phyloP scores from a whole-genome alignment of 2,797 vertebrate species.

The Cercopithecus neglectus region DNA sequence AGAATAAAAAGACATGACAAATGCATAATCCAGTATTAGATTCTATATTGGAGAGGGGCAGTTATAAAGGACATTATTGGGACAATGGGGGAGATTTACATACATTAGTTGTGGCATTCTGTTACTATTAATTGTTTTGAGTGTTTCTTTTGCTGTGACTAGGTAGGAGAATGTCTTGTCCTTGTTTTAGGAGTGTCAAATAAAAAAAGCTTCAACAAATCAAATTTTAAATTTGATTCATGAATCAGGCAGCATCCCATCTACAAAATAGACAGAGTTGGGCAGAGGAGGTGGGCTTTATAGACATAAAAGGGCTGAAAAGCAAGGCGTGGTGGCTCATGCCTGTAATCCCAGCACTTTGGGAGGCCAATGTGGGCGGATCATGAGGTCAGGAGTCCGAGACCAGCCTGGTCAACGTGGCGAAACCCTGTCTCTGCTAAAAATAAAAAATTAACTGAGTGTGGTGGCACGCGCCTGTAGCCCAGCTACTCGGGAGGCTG shows the following conservation, averaged over 20 bases:
- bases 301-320: too few species aligned
- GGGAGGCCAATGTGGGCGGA: background rate
- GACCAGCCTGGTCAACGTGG: background rate
- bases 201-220: background rate
- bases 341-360: background rate
- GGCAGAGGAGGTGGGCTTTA: background rate
- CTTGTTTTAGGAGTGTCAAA: background rate
- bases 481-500: too few species aligned
- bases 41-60: background rate
- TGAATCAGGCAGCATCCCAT: background rate
- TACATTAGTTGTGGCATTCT: background rate
- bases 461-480: too few species aligned
- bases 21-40: background rate
- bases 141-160: background rate
- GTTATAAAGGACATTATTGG: background rate
- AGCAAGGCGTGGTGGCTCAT: accelerated
- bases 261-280: background rate
- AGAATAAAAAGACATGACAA: background rate
- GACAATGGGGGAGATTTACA: background rate
- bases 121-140: background rate
- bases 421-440: background rate
- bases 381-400: background rate
- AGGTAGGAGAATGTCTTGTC: background rate
- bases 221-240: background rate
- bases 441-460: background rate